phyloP scores from a whole-genome alignment of 2,888 invertebrate genomes.

The Melolontha melolontha region DNA sequence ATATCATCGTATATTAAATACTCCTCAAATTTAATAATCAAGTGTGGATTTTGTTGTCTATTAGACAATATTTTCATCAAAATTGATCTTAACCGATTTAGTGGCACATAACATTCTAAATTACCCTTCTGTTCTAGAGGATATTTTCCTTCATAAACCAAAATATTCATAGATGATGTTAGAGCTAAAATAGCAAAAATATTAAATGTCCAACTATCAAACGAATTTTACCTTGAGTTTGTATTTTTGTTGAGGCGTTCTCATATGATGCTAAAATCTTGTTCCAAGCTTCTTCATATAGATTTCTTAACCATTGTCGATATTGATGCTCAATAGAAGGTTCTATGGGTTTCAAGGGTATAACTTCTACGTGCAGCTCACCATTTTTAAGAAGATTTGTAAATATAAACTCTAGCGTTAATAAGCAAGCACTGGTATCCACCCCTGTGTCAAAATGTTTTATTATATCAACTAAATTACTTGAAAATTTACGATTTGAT shows the following conservation, averaged over 20 bases:
- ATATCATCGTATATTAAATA: conserved; percentile 82
- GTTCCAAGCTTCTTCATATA: conserved; percentile 76
- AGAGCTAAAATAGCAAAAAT: conserved; percentile 67
- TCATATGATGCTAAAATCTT: conserved; percentile 72
- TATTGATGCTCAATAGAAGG: conserved; percentile 74
- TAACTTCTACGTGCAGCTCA: conserved; percentile 73
- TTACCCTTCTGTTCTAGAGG: conserved; percentile 70
- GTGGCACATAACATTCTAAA: conserved; percentile 74
- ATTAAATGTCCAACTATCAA: not conserved
- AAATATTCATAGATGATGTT: conserved; percentile 78
- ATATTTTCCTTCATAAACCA: conserved; percentile 78
- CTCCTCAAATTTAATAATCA: conserved; percentile 80
- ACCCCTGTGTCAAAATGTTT: conserved; percentile 72
- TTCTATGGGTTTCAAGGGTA: conserved; percentile 71
- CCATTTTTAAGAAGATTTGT: conserved; percentile 75
- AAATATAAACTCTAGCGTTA: conserved; percentile 80
- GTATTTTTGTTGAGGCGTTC: conserved; percentile 58
- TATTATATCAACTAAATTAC: conserved; percentile 76
- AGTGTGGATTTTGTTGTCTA: conserved; percentile 71
- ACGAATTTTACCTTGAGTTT: conserved; percentile 60
- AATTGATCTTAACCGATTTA: conserved; percentile 75
- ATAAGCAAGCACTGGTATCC: conserved; percentile 70
- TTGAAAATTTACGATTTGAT: conserved; percentile 73
- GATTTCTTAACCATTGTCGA: conserved; percentile 76
- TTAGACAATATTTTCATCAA: conserved; percentile 74